Conservation (phyloP, 2,888 invertebrate species). For the Pilophorus perplexus region DNA sequence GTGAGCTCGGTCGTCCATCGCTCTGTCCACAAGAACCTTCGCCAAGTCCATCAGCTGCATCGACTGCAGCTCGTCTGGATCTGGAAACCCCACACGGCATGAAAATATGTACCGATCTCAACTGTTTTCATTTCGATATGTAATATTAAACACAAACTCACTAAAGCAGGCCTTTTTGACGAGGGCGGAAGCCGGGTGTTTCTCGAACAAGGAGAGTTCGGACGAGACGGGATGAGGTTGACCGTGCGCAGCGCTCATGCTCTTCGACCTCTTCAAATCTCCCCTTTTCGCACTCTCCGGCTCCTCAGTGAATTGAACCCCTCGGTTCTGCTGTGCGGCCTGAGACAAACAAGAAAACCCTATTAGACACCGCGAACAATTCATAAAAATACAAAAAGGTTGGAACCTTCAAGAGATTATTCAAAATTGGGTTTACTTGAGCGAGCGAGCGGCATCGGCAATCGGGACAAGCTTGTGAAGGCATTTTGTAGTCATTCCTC, state of each 20-base stretch:
- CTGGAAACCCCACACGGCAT: conserved; percentile 1
- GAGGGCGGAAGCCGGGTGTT: conserved; percentile 13
- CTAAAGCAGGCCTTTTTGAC: conserved; percentile 35
- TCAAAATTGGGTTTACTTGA: too few species aligned
- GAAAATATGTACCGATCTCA: background rate
- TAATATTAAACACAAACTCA: conserved; percentile 10
- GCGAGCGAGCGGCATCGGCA: too few species aligned
- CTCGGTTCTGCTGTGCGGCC: conserved; percentile 19
- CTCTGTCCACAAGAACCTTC: conserved; percentile 73
- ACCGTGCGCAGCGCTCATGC: conserved; percentile 58
- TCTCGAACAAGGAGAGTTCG: conserved; percentile 20
- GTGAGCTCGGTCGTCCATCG: conserved; percentile 74
- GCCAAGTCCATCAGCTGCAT: conserved; percentile 57
- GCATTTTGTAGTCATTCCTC: too few species aligned
- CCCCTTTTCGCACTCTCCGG: conserved; percentile 13
- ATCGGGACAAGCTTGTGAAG: too few species aligned
- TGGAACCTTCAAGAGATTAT: too few species aligned
- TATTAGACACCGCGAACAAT: too few species aligned
- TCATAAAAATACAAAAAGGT: too few species aligned
- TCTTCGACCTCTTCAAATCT: conserved; percentile 74
- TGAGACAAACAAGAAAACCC: too few species aligned
- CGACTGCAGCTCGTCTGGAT: conserved; percentile 29
- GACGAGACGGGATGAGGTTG: background rate
- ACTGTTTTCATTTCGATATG: background rate
- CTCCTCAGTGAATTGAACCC: conserved; percentile 25